phyloP scores from a whole-genome alignment of 2,888 invertebrate species.

The Ecliptopera silaceata region DNA sequence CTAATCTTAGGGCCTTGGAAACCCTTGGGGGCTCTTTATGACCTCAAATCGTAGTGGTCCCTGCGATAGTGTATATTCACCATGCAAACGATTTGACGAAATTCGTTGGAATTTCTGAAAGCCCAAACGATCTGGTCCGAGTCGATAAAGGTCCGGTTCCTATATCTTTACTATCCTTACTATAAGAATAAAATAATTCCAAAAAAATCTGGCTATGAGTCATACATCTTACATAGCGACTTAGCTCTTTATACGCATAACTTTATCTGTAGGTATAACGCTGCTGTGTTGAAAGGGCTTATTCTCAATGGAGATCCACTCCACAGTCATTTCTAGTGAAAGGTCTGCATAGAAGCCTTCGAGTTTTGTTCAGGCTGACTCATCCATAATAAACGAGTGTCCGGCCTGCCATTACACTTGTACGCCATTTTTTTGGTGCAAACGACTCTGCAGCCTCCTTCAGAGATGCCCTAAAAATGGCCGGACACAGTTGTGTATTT shows the following conservation, averaged over 20 bases:
- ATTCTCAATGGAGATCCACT: background rate
- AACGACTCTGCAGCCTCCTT: constrained; percentile 28
- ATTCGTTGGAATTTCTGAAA: constrained; percentile 1
- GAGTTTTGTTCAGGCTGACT: constrained; percentile 46
- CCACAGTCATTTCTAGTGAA: background rate
- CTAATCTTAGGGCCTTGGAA: constrained; percentile 17
- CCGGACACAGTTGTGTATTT: too few relatives aligned
- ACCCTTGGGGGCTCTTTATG: constrained; percentile 1
- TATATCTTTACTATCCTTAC: too few relatives aligned
- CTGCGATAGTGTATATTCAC: constrained; percentile 5
- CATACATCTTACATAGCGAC: too few relatives aligned
- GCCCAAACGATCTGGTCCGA: background rate
- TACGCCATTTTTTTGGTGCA: constrained; percentile 32
- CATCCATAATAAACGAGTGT: constrained; percentile 65
- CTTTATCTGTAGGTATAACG: too few relatives aligned
- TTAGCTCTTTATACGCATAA: too few relatives aligned
- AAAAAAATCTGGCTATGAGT: too few relatives aligned
- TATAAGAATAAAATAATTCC: too few relatives aligned
- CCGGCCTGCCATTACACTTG: constrained; percentile 38
- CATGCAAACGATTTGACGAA: constrained; percentile 1
- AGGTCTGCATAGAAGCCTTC: background rate
- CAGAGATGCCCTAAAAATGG: constrained; percentile 7
- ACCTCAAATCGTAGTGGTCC: constrained; percentile 3
- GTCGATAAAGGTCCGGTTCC: background rate
- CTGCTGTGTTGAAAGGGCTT: background rate